Evolutionary conservation across 2,888 invertebrate species (phyloP).

Genomic region (Mythimna vitellina): DNA sequence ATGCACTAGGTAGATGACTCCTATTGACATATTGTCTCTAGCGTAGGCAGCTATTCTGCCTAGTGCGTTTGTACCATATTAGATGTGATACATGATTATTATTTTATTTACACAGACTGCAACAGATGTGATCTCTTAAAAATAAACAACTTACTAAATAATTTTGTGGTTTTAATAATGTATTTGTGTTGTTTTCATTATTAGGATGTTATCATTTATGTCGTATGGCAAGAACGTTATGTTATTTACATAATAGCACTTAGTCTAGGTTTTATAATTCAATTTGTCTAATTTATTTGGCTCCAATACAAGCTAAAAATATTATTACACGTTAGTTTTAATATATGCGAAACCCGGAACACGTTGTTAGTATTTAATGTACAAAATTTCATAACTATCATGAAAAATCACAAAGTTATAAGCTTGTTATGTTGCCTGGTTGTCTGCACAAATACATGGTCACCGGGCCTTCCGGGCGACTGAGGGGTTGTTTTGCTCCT

Average conservation of each 20-base stretch:
- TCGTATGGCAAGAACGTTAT: constrained; percentile 44
- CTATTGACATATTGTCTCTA: background rate
- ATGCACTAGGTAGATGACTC: constrained; percentile 12
- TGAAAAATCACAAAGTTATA: no score
- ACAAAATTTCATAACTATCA: no score
- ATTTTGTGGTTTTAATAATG: constrained; percentile 34
- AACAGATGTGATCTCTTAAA: constrained; percentile 73
- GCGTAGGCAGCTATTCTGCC: background rate
- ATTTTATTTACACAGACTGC: constrained; percentile 57
- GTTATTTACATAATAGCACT: constrained; percentile 16
- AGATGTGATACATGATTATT: constrained; percentile 45
- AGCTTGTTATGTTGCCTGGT: no score
- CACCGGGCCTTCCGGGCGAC: no score
- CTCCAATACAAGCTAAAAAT: no score
- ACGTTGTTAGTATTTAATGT: no score
- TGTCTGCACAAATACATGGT: no score
- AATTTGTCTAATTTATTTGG: background rate
- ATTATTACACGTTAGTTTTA: no score
- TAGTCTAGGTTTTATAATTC: background rate
- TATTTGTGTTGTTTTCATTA: background rate
- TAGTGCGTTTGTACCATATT: constrained; percentile 30
- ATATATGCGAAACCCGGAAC: no score
- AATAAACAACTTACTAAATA: constrained; percentile 61
- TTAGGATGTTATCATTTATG: no score
- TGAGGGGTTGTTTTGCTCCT: no score